Conservation (phyloP, 2,113 vertebrate genomes). For the Pomatostomus ruficeps region DNA sequence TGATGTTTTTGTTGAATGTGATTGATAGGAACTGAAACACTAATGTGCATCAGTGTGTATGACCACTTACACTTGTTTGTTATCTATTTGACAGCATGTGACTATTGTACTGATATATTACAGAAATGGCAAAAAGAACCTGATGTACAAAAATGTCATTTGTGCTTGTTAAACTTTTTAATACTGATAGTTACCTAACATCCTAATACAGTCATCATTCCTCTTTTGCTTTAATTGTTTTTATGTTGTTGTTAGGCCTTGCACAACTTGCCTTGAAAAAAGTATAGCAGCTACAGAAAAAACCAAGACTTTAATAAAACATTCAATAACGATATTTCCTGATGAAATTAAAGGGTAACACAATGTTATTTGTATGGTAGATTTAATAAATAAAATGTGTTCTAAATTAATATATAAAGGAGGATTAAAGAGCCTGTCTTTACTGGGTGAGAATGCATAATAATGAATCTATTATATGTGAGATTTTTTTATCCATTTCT, state of each 20-base stretch:
- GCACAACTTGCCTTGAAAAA: slow-evolving; percentile 19
- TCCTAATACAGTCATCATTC: not conserved
- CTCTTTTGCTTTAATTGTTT: not conserved
- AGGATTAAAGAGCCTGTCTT: not conserved
- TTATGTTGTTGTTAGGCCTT: not conserved
- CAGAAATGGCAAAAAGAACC: slow-evolving; percentile 17
- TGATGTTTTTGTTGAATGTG: not conserved
- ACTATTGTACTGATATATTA: slow-evolving; percentile 35
- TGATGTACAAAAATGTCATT: not conserved
- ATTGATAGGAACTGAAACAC: not conserved
- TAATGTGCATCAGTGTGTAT: not conserved
- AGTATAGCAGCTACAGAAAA: not conserved
- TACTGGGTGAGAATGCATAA: not conserved
- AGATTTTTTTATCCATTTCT: not conserved
- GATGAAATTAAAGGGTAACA: slow-evolving; percentile 6
- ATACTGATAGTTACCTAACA: not conserved
- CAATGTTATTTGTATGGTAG: not conserved
- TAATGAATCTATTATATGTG: not conserved
- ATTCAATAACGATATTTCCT: slow-evolving; percentile 1
- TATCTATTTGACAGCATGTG: not conserved
- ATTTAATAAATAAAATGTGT: slow-evolving; percentile 17
- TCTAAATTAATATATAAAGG: not conserved
- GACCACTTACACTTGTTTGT: slow-evolving; percentile 12
- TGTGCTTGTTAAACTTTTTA: slow-evolving; percentile 38
- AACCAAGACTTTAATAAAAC: not conserved